Evolutionary conservation across 1,140 invertebrate genomes (phyloP).

Genomic region (Sarcophaga bullata): DNA sequence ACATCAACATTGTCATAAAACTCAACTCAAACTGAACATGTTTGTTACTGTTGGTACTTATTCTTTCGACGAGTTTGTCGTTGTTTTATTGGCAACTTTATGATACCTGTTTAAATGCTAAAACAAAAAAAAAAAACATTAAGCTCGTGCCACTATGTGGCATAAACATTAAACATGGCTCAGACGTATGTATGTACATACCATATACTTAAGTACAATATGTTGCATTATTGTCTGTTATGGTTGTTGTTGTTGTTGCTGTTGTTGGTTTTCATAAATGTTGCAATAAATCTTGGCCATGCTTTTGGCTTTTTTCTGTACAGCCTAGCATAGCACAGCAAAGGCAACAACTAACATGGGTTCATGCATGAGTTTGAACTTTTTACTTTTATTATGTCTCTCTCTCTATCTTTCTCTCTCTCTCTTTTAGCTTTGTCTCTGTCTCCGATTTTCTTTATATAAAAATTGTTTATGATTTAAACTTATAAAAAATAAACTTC

Average conservation of each 20-base stretch:
- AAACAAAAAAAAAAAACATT: constrained; percentile 54
- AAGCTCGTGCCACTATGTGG: constrained; percentile 60
- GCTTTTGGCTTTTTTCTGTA: neutral
- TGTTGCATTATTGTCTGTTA: neutral
- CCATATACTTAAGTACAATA: too few relatives aligned
- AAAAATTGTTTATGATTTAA: constrained; percentile 15
- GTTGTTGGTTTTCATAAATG: neutral
- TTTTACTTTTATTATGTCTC: constrained; percentile 36
- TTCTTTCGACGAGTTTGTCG: too few relatives aligned
- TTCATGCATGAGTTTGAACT: constrained; percentile 41
- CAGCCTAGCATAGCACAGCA: neutral
- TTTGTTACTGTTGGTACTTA: neutral
- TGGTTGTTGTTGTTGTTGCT: neutral
- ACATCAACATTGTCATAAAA: constrained; percentile 24
- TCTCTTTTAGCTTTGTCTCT: neutral
- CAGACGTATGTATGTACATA: too few relatives aligned
- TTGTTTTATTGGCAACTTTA: neutral
- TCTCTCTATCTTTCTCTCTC: neutral
- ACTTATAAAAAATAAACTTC: constrained; percentile 1
- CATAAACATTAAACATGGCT: neutral
- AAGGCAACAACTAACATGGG: constrained; percentile 30
- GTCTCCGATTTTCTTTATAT: neutral
- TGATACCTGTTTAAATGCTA: constrained; percentile 36
- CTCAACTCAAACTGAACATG: neutral
- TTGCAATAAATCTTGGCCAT: constrained; percentile 33